Evolutionary conservation across 1,140 invertebrate species (phyloP).

Genomic region (Reticulitermes speratus): DNA sequence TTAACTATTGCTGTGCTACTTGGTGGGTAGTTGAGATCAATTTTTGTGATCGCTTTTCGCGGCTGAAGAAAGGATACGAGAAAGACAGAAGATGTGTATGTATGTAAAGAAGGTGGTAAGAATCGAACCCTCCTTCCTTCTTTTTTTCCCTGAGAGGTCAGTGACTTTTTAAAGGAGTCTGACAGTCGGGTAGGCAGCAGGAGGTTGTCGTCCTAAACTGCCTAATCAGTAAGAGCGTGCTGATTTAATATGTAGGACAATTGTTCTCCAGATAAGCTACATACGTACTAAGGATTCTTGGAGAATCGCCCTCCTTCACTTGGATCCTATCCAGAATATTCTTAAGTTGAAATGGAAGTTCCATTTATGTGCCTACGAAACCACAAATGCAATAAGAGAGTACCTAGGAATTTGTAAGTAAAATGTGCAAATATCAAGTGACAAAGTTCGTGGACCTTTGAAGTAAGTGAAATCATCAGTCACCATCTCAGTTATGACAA

Average conservation of each 20-base stretch:
- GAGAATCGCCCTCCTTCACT: neutral
- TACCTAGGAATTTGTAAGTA: no score
- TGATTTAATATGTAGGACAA: neutral
- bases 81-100: neutral
- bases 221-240: neutral
- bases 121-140: neutral
- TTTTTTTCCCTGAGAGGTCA: neutral
- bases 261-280: neutral
- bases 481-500: no score
- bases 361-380: no score
- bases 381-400: no score
- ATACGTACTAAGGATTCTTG: neutral
- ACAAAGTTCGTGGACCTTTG: no score
- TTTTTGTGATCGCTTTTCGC: constrained; percentile 1
- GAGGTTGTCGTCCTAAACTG: neutral
- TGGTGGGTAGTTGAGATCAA: neutral
- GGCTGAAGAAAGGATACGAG: neutral
- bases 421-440: no score
- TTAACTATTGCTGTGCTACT: neutral
- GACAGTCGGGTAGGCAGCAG: neutral
- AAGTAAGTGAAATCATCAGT: no score
- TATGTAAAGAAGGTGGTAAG: constrained; percentile 15
- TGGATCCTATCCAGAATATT: no score
- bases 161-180: constrained; percentile 4
- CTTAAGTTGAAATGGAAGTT: no score